Evolutionary conservation across 2,888 invertebrate genomes (phyloP).

Genomic region (Clistopyga incitator): DNA sequence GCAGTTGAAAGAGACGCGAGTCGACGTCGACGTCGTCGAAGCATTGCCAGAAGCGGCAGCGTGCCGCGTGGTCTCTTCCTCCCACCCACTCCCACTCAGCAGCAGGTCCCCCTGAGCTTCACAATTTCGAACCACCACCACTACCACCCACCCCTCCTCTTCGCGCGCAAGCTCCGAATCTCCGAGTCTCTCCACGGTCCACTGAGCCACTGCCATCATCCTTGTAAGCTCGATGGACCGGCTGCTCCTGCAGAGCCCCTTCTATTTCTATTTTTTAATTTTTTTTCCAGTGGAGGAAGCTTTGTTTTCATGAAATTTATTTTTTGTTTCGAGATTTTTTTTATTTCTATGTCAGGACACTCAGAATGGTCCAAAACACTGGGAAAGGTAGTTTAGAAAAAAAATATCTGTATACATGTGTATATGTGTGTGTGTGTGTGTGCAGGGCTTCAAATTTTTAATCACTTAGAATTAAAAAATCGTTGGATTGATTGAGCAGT

Average conservation of each 20-base stretch:
- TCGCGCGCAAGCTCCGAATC: constrained; percentile 71
- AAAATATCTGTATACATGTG: no score
- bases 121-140: constrained; percentile 59
- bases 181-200: constrained; percentile 3
- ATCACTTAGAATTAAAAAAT: no score
- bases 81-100: constrained; percentile 62
- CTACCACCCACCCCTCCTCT: constrained; percentile 25
- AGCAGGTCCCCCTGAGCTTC: constrained; percentile 53
- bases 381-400: no score
- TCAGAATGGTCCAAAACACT: no score
- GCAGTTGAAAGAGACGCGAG: constrained; percentile 66
- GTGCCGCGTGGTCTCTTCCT: constrained; percentile 67
- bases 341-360: no score
- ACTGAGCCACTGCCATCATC: neutral
- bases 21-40: constrained; percentile 63
- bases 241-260: neutral
- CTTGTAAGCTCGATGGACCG: neutral
- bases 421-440: no score
- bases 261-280: no score
- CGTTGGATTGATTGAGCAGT: no score
- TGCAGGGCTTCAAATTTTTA: no score
- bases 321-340: no score
- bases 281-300: no score
- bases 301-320: no score
- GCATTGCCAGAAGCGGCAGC: constrained; percentile 60